These are phyloP conservation scores for Scrobipalpa atriplicella DNA, from an alignment of 2,888 invertebrate species.

Conservation along the genomic window DNA sequence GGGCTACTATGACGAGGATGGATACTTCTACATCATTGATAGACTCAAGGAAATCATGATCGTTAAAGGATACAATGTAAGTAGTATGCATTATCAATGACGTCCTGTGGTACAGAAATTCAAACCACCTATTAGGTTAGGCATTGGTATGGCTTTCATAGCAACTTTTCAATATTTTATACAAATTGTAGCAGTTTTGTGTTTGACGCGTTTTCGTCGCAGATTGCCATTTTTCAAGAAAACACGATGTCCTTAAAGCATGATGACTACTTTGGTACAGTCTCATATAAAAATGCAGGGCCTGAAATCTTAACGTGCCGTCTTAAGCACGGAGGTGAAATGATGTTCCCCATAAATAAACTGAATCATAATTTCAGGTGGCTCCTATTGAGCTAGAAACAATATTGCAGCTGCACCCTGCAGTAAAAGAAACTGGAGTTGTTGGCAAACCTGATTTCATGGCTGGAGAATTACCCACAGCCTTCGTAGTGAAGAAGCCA, in stretches of 20 bases:
- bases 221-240: too few relatives aligned
- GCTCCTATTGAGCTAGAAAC: slow-evolving; percentile 93
- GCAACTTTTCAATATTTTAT: too few relatives aligned
- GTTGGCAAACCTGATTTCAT: slow-evolving; percentile 87
- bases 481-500: slow-evolving; percentile 86
- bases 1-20: slow-evolving; percentile 64
- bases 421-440: slow-evolving; percentile 86
- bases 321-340: too few relatives aligned
- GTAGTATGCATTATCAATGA: not conserved
- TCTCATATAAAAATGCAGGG: too few relatives aligned
- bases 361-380: slow-evolving; percentile 62
- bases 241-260: too few relatives aligned
- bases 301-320: too few relatives aligned
- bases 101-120: too few relatives aligned
- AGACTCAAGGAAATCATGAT: slow-evolving; percentile 60
- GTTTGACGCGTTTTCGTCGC: too few relatives aligned
- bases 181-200: too few relatives aligned
- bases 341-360: not conserved
- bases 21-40: slow-evolving; percentile 60
- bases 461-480: slow-evolving; percentile 87
- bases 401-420: slow-evolving; percentile 85
- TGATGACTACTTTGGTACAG: too few relatives aligned
- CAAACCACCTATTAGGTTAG: too few relatives aligned
- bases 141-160: too few relatives aligned
- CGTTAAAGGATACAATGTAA: slow-evolving; percentile 57